These are phyloP conservation scores for Mesembrinibis cayennensis DNA, from an alignment of 2,113 vertebrate genomes.

Conservation along the genomic window DNA sequence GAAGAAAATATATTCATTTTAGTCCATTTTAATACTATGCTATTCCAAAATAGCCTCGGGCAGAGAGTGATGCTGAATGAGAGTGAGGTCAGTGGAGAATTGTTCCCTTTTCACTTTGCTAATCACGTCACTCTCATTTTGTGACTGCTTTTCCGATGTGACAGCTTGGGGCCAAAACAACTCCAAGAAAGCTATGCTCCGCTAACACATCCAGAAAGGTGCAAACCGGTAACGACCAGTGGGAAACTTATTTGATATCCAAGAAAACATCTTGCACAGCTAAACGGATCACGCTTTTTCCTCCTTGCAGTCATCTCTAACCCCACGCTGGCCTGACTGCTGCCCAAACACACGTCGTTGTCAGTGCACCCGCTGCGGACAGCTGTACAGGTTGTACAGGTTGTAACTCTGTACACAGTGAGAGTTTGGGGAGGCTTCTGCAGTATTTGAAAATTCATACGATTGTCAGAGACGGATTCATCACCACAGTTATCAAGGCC, in stretches of 20 bases:
- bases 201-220: background rate
- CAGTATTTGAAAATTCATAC: background rate
- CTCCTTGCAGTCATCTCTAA: background rate
- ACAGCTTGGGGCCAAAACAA: background rate
- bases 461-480: background rate
- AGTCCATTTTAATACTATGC: background rate
- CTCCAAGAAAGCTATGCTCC: background rate
- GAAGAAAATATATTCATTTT: background rate
- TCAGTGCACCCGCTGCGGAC: background rate
- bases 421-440: background rate
- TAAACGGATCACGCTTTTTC: background rate
- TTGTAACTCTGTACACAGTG: background rate
- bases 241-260: background rate
- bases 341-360: accelerated
- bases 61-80: background rate
- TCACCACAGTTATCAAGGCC: background rate
- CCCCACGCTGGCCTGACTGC: background rate
- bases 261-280: background rate
- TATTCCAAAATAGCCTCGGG: background rate
- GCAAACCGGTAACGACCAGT: background rate
- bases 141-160: background rate
- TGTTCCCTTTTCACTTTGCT: constrained; percentile 35
- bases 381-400: background rate
- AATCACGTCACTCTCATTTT: background rate
- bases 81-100: constrained; percentile 4